These are phyloP conservation scores for Carlito syrichta DNA, from an alignment of 2,113 vertebrate species.

Conservation along the genomic window DNA sequence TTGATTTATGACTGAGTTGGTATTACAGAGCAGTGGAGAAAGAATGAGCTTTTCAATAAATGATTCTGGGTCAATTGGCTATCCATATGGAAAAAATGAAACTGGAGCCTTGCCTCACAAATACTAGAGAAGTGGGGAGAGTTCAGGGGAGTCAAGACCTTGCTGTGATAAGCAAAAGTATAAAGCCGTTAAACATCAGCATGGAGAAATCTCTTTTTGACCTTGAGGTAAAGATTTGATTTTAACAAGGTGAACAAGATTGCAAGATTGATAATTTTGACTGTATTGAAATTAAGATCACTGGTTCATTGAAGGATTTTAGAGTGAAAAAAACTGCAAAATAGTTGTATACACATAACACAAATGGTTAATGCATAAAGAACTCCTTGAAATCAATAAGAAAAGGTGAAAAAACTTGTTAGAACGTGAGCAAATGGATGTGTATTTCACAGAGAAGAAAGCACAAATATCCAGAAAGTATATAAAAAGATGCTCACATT, in stretches of 20 bases:
- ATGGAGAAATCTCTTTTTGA: not conserved
- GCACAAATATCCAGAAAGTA: not conserved
- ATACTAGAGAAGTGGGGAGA: not conserved
- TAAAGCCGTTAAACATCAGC: slow-evolving; percentile 2
- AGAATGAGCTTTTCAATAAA: slow-evolving; percentile 54
- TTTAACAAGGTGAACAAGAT: slow-evolving; percentile 23
- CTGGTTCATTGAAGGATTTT: not conserved
- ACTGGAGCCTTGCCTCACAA: not conserved
- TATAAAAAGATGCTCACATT: not conserved
- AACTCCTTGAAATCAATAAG: not conserved
- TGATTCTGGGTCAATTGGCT: slow-evolving; percentile 49
- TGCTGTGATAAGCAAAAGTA: not conserved
- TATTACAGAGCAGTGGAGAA: slow-evolving; percentile 40
- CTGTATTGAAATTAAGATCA: slow-evolving; percentile 16
- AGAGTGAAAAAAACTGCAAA: not conserved
- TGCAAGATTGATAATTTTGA: not conserved
- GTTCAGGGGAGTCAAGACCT: not conserved
- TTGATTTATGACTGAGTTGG: slow-evolving; percentile 60
- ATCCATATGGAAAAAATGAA: slow-evolving; percentile 49
- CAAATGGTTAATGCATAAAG: slow-evolving; percentile 4
- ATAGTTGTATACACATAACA: not conserved
- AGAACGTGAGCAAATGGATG: not conserved
- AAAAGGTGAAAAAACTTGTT: slow-evolving; percentile 28
- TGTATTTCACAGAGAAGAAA: not conserved
- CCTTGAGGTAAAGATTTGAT: not conserved